Percentiles rank a stretch among this genome's conserved stretches.
Evolutionary conservation across 2,797 vertebrate species (phyloP).

Genomic region (Lepilemur septentrionalis): DNA sequence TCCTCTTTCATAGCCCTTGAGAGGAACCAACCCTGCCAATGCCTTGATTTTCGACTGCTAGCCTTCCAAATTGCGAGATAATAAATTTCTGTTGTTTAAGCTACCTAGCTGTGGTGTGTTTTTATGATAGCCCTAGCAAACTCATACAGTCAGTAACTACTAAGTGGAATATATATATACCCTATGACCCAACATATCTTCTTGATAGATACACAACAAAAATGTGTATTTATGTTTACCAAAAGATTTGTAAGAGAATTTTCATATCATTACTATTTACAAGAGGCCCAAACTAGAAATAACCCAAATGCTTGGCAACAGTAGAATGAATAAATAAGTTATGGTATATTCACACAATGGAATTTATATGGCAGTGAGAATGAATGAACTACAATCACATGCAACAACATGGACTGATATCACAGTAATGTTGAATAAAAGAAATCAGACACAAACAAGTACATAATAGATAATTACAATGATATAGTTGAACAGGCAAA

Average conservation of each 20-base stretch:
- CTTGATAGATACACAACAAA: neutral
- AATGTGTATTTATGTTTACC: neutral
- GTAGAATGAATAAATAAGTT: neutral
- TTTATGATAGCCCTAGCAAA: conserved; percentile 4
- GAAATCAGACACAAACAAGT: neutral
- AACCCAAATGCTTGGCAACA: neutral
- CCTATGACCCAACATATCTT: neutral
- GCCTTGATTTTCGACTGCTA: neutral
- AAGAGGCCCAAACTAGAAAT: conserved; percentile 18
- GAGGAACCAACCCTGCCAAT: neutral
- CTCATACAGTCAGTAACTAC: neutral
- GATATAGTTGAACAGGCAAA: neutral
- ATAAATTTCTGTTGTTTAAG: neutral
- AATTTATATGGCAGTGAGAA: neutral
- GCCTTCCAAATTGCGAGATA: neutral
- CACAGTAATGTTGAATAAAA: neutral
- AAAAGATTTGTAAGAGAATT: neutral
- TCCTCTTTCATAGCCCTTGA: neutral
- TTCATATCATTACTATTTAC: neutral
- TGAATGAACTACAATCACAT: neutral
- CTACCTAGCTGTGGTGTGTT: neutral
- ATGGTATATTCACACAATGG: neutral
- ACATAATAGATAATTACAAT: neutral
- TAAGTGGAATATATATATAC: neutral
- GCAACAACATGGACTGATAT: neutral